Evolutionary conservation across 2,888 invertebrate genomes (phyloP), one percentile per base, ranked within the genome.

Genomic region (Cacoxenus indagator): DNA sequence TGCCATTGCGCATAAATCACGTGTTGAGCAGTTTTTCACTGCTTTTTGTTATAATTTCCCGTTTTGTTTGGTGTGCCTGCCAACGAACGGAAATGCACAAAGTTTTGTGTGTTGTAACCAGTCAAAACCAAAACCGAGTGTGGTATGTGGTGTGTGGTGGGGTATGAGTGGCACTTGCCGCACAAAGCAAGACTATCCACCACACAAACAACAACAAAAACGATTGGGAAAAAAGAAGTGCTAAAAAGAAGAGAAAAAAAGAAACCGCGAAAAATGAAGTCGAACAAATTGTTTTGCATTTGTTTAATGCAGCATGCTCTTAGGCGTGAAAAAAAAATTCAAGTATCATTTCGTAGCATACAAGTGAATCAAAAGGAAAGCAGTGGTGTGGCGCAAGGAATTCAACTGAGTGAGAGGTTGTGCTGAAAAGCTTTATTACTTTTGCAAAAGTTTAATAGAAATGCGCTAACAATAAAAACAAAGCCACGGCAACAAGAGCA

Each of bases 321-420:
- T 59, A 59, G 59, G 59, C 59, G 59, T 51, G 19, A 51, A 51
- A 19, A n/a, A n/a, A n/a, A n/a, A 51, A 22, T 22, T 51, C 22
- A 51, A 51, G 51, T 22, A 22, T 19, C 51, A 51, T 22, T 51
- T 51, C 22, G 51, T 37, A 11, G 37, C 59, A 46, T 68, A 69
- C 71, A 72, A 66, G 67, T 67, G 68, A 67, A 70, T n/a, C 73
- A 62, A 62, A 46, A 26, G 51, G 9, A 64, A 29, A 29, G 22
- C 17, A 64, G 29, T 27, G 48, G 3, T n/a, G n/a, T n/a, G n/a
- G 27, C 9, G 26, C 8, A 14, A 9, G 11, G 27, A 3, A 55
- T 2, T 6, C 3, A 1, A 1, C 1, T 2, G 9, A 46, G 1
- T 24, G 11, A 17, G 31, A 59, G 31, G 31, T 59, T 59, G 31